Base-by-base conservation (phyloP, 2,797 vertebrate genomes). In the Masticophis lateralis region DNA sequence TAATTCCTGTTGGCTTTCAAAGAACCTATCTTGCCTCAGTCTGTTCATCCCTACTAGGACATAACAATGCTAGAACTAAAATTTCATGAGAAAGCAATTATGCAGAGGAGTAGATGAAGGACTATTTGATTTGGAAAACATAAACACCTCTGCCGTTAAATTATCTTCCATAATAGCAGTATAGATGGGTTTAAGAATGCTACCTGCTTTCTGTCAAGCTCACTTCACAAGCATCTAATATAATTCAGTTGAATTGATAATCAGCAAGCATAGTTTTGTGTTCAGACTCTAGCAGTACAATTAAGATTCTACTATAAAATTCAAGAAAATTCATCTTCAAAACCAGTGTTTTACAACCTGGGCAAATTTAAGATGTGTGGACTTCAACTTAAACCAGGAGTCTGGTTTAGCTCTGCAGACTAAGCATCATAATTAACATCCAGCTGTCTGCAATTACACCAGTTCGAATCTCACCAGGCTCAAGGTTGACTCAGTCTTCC, bases 271-370 rank as follows among this genome's bases (percentile, higher is more conserved):
- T 27, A 92, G 74, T 91, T 95, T 95, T 89, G 91, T n/a, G 8
- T 93, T 95, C 79, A 53, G 91, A 6, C 89, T 94, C 87, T 93
- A 86, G n/a, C 55, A 90, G 92, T 93, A 57, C 95, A 95, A 92
- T 88, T 88, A 91, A 94, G 94, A 92, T 93, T 59, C 59, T 91
- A 25, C 28, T 43, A 83, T 87, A 93, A 0, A 27, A 90, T 9
- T 88, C 89, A 90, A 86, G 91, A 86, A 56, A 90, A 32, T 83
- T 83, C 37, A 83, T 83, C 74, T 25, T 47, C 37, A 47, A 83
- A 83, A 83, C 20, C 20, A 83, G 37, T 83, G 10, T 83, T 79
- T 79, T 43, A 18, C 74, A 79, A 43, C 32, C 74, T 83, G 10
- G 74, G 22, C 37, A 83, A 2, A n/a, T 32, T 32, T 69, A 69